Base-by-base conservation (phyloP, 2,113 vertebrate species). In the Microcebus lehilahytsara region DNA sequence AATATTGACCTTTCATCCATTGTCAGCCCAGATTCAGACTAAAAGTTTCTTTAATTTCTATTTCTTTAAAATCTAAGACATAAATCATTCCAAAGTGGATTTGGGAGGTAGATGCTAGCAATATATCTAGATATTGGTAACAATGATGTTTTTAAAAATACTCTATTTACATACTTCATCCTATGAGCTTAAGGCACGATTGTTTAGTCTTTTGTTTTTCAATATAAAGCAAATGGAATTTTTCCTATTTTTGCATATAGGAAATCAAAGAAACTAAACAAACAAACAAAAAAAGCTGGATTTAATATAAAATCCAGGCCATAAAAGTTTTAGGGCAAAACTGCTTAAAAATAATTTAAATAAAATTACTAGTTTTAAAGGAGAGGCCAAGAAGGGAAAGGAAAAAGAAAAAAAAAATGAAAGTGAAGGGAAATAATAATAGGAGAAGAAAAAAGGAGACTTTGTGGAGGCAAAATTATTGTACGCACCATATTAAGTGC, bases 311-410 rank as follows among this genome's bases (percentile, higher is more conserved):
- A 96, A 42, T 75, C 1, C 9, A 71, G 14, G 8, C 51, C 17
- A 89, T 56, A 81, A 60, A 92, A 53, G 3, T 79, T 80, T 95
- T 62, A 60, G 72, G 56, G 69, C 20, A 94, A 87, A 79, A 87
- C 60, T 10, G 1, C 3, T n/a, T 93, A 56, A 49, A 72, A 51
- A 20, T 40, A 66, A 79, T 78, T 96, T 69, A 74, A 67, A 69
- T 56, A 86, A 85, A 56, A 71, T 95, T 71, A 66, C 3, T n/a
- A 6, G 40, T 88, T 93, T 85, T 62, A 80, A 97, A 87, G 9
- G 13, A 22, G 16, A 84, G 3, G 30, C 27, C 4, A 92, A 12
- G 34, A 42, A 40, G n/a, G 9, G 17, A 46, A 56, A 64, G n/a
- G 37, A 66, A 91, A 62, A 19, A 3, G 62, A 22, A 85, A 75